Evolutionary conservation across 2,888 invertebrate genomes (phyloP), one percentile per base, ranked within the genome.

Genomic region (Anodontia alba): DNA sequence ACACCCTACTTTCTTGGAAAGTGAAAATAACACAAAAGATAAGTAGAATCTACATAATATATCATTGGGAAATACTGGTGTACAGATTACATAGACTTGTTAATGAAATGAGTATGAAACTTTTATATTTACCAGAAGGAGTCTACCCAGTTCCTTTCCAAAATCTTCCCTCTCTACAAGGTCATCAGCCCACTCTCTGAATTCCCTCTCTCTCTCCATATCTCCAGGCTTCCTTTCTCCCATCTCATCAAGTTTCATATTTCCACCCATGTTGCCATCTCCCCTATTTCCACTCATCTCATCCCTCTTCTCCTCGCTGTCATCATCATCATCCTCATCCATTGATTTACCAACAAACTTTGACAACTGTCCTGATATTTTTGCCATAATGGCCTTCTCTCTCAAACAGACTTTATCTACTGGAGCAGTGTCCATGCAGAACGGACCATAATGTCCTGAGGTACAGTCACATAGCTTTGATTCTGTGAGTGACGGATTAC

Each of bases 391-490:
- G 3, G 62, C 38, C 68, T 43, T 68, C n/a, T 43, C 42, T 43
- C 43, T 38, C 23, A 42, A 12, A 42, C 38, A 68, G 10, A 42
- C 1, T 15, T 17, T 68, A 42, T 42, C 26, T n/a, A 5, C 29
- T 36, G 36, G 38, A 3, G 20, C 20, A 15, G 3, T 42, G 1
- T 23, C 17, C 12, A 26, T 42, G 33, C 80, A 80, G 57, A 80
- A 73, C 0, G 57, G 26, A 5, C 80, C 80, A 23, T 43, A 69
- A 36, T 42, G 68, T 5, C 73, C 76, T 20, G 54, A 1, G 10
- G 1, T 15, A 49, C 80, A 80, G n/a, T 76, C 31, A 49, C 80
- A 80, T 12, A 80, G 2, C 29, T 43, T 29, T 0, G 70, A 72
- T n/a, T 17, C 38, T 8, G 29, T 43, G 8, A 76, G 42, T 46